Conservation (phyloP, 37 sponge, comb jelly and placozoan genomes). For the Bolinopsis microptera region DNA sequence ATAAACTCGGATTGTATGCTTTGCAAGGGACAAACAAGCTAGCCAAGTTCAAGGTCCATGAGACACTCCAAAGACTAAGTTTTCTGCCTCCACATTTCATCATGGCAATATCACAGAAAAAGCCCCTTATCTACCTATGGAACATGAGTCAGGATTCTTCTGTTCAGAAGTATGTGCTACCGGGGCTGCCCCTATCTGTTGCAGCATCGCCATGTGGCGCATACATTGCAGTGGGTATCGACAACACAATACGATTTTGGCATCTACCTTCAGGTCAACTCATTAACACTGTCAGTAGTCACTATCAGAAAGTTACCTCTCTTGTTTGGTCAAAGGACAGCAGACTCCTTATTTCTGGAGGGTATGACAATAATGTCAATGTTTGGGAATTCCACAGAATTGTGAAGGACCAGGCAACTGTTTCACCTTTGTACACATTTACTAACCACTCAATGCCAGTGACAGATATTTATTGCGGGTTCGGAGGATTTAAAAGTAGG, state of each 20-base stretch:
- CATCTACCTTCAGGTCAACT: conserved; percentile 39
- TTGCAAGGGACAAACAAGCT: not conserved
- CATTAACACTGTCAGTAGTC: conserved; percentile 55
- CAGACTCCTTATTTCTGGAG: conserved; percentile 78
- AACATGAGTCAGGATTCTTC: conserved; percentile 42
- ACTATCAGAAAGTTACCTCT: conserved; percentile 78
- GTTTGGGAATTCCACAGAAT: conserved; percentile 72
- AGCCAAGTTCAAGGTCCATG: conserved; percentile 28
- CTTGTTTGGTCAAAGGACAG: conserved; percentile 78
- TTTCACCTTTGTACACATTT: conserved; percentile 20
- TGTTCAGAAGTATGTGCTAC: conserved; percentile 59
- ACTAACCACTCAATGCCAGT: conserved; percentile 82
- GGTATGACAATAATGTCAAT: conserved; percentile 75
- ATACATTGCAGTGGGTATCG: conserved; percentile 40
- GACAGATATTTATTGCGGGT: conserved; percentile 76
- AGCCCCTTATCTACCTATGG: conserved; percentile 36
- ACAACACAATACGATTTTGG: conserved; percentile 14
- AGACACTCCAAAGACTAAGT: not conserved
- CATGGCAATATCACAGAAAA: not conserved
- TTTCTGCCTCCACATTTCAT: conserved; percentile 37
- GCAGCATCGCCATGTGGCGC: conserved; percentile 36
- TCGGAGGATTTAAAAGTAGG: conserved; percentile 70
- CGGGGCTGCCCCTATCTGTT: not conserved
- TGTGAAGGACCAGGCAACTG: not conserved
- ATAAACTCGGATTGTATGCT: conserved; percentile 7